Percentiles rank a stretch among this genome's conserved stretches.
These are phyloP conservation scores for Patella depressa DNA, from an alignment of 2,888 invertebrate genomes.

Conservation along the genomic window DNA sequence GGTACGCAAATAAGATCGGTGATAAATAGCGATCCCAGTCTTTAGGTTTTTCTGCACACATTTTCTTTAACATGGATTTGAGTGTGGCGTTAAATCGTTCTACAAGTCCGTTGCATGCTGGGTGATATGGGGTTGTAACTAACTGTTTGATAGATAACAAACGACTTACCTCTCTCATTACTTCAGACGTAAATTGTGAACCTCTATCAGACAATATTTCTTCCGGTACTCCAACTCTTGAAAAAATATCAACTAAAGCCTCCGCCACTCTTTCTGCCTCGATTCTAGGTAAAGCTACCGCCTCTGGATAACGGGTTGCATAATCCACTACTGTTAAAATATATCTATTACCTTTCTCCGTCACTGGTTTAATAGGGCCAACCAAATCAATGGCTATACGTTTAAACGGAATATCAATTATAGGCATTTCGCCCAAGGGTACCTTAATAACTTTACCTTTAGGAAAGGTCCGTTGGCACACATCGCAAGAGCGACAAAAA, in stretches of 20 bases:
- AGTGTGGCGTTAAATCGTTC: slow-evolving; percentile 33
- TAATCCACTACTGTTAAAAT: slow-evolving; percentile 33
- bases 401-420: slow-evolving; percentile 12
- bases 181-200: slow-evolving; percentile 41
- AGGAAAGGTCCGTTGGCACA: slow-evolving; percentile 9
- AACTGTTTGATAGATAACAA: slow-evolving; percentile 23
- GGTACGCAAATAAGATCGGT: slow-evolving; percentile 32
- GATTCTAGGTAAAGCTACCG: slow-evolving; percentile 35
- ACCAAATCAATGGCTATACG: slow-evolving; percentile 16
- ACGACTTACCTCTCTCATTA: slow-evolving; percentile 34
- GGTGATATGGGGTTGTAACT: slow-evolving; percentile 29
- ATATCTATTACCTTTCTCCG: too few species aligned
- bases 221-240: slow-evolving; percentile 35
- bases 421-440: slow-evolving; percentile 6
- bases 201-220: slow-evolving; percentile 43
- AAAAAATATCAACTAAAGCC: slow-evolving; percentile 38
- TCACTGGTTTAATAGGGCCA: not conserved
- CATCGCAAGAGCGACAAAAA: slow-evolving; percentile 6
- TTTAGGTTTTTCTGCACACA: slow-evolving; percentile 34
- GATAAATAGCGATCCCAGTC: slow-evolving; percentile 44
- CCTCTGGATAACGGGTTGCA: slow-evolving; percentile 45
- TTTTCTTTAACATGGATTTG: slow-evolving; percentile 39
- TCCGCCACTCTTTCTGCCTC: slow-evolving; percentile 41
- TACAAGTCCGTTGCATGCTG: slow-evolving; percentile 23
- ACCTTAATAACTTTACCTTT: slow-evolving; percentile 7